Conservation (phyloP, 1,140 invertebrate species). For the Stegodyphus dumicola region DNA sequence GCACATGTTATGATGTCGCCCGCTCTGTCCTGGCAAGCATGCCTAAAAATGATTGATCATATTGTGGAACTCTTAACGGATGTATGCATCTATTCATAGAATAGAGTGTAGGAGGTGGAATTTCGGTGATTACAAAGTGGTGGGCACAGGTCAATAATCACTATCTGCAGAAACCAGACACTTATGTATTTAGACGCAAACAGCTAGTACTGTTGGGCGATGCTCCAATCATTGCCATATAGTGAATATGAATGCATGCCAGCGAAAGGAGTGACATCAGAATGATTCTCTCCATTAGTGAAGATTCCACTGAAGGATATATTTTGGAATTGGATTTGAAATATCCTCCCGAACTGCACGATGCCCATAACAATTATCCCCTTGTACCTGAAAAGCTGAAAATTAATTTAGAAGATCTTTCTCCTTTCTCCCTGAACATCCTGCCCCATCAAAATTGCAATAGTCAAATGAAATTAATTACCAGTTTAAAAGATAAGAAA, state of each 20-base stretch:
- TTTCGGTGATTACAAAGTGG: not conserved
- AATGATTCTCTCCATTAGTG: not conserved
- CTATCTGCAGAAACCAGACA: not conserved
- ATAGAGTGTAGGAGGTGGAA: not conserved
- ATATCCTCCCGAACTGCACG: not conserved
- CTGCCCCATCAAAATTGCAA: not conserved
- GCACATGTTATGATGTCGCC: not conserved
- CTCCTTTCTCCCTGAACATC: not conserved
- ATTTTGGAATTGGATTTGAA: not conserved
- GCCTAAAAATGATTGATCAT: conserved; percentile 6
- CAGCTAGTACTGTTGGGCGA: not conserved
- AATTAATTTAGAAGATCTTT: not conserved
- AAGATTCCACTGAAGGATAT: not conserved
- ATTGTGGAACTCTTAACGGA: conserved; percentile 9
- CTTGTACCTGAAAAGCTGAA: not conserved
- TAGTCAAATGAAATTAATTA: not conserved
- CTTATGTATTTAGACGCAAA: not conserved
- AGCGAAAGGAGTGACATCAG: not conserved
- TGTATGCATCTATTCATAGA: conserved; percentile 20
- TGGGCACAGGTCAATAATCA: not conserved
- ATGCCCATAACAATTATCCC: not conserved
- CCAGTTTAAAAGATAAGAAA: not conserved
- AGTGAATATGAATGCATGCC: not conserved
- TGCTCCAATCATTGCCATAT: not conserved
- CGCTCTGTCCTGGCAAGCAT: conserved; percentile 18